Evolutionary conservation across 2,888 invertebrate species (phyloP), one percentile per base, ranked within the genome.

Genomic region (Epirrita christyi): DNA sequence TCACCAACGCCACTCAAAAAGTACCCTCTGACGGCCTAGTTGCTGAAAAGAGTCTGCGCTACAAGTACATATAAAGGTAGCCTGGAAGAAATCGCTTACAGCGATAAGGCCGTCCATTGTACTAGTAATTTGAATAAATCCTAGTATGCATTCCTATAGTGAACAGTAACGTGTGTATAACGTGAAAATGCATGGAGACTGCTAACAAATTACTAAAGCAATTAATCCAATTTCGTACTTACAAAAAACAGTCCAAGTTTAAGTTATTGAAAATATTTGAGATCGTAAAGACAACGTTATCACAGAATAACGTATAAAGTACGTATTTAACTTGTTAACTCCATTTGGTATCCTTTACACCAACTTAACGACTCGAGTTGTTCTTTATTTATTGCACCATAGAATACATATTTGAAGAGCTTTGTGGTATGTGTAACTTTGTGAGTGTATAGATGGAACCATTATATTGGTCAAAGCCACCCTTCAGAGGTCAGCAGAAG

Each of bases 401-500:
- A 40, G 27, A 9, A 37, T 34, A 28, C 8, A 13, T 21, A 14
- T 53, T 47, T 44, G 21, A 10, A 13, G 5, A 36, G 41, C 11
- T 13, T 9, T 5, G 29, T 14, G 9, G 36, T 29, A 37, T 15
- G 10, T 13, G 27, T 50, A 51, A 54, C 38, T 40, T 61, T 53
- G 59, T 27, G 43, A 28, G 48, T 59, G 32, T 36, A 27, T 10
- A 14, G 43, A 27, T 10, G 15, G 43, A 46, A 46, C 49, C 57
- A 59, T 63, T 66, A 61, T 47, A 45, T 57, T 61, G 68, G 66
- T 59, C 59, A 46, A 51, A 64, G 68, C 73, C 68, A 72, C 72
- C 64, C 75, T 77, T 73, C 64, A 74, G 57, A 71, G 71, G 75
- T 76, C 77, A 67, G 75, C 63, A 65, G 59, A 66, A 66, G 67